phyloP scores from a whole-genome alignment of 2,888 invertebrate species.

The Pristionchus fissidentatus region DNA sequence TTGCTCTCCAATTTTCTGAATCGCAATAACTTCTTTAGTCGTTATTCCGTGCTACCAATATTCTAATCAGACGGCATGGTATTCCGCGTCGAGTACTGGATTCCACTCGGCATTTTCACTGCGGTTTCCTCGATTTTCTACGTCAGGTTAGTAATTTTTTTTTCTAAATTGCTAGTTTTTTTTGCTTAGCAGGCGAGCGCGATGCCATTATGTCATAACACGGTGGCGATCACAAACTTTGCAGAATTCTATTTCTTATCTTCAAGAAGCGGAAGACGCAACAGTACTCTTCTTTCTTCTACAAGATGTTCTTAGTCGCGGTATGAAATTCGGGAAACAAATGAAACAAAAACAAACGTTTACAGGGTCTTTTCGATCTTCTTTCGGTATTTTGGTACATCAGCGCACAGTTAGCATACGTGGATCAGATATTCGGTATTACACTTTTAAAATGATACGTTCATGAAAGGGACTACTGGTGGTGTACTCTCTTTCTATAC shows the following conservation, averaged over 20 bases:
- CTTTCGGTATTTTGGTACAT: constrained; percentile 4
- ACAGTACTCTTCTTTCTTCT: background rate
- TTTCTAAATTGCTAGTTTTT: no score
- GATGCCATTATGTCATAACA: no score
- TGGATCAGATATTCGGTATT: constrained; percentile 21
- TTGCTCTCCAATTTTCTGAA: no score
- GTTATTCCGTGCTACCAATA: no score
- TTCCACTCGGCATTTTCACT: background rate
- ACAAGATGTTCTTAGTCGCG: constrained; percentile 35
- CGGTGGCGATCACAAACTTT: no score
- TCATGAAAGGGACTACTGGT: no score
- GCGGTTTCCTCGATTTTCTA: background rate
- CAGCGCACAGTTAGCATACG: background rate
- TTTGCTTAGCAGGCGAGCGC: no score
- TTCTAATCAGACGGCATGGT: background rate
- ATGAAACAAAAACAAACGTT: no score
- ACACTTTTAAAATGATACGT: no score
- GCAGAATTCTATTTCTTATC: background rate
- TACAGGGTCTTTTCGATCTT: constrained; percentile 20
- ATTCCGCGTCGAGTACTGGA: constrained; percentile 7
- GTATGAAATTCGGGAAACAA: no score
- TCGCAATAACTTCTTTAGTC: no score
- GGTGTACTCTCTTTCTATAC: no score
- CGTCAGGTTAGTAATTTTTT: background rate
- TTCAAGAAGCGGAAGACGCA: background rate